A percentile compares a stretch with the other conserved stretches of the same genome.
Conservation (phyloP, 2,888 invertebrate species). For the Agonopterix alstromeriana region DNA sequence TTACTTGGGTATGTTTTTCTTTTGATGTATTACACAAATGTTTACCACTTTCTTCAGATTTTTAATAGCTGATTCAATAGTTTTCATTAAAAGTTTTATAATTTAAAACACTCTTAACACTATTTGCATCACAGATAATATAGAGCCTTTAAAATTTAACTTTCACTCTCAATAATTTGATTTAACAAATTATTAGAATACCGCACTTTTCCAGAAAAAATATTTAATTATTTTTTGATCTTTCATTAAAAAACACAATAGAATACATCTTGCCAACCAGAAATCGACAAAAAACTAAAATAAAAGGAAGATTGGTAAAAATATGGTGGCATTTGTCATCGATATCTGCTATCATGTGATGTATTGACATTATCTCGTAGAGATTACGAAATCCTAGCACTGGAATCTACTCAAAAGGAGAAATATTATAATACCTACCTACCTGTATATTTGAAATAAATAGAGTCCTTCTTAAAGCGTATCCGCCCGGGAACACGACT, state of each 20-base stretch:
- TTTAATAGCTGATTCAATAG: no score
- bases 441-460: no score
- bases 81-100: no score
- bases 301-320: neutral
- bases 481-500: no score
- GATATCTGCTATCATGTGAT: neutral
- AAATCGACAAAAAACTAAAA: neutral
- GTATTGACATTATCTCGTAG: neutral
- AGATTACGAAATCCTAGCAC: neutral
- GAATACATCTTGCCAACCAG: neutral
- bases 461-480: no score
- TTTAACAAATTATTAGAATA: slow-evolving; percentile 38
- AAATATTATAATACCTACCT: no score
- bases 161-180: slow-evolving; percentile 42
- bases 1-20: no score
- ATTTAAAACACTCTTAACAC: slow-evolving; percentile 9
- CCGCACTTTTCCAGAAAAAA: no score
- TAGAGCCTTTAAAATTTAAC: slow-evolving; percentile 11
- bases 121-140: slow-evolving; percentile 29
- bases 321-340: neutral
- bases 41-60: no score
- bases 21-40: no score
- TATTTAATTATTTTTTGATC: no score
- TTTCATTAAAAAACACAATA: no score
- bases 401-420: neutral